Base-by-base conservation (phyloP, 2,888 invertebrate genomes). In the Itoplectis maculator region DNA sequence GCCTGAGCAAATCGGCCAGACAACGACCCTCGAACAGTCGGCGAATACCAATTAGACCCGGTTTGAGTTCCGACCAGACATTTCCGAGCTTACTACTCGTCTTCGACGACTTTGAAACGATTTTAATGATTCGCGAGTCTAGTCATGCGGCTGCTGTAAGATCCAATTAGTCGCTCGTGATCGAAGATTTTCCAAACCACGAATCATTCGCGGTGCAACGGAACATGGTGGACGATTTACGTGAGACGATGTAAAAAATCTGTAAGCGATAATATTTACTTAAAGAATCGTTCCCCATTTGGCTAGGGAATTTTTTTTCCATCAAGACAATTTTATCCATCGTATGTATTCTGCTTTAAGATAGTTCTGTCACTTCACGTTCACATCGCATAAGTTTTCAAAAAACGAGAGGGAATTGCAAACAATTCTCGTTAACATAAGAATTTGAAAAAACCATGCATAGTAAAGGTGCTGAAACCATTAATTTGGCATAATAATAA, bases 21-120 rank as follows among this genome's bases (percentile, higher is more conserved):
- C 68, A 29, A 61, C 23, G 49, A 40, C 47, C 66, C 51, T 61
- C 42, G 49, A 49, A 68, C 61, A 23, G 40, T 69, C 63, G n/a
- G 9, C 47, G 63, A 63, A 75, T 69, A 63, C 63, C 69, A 65
- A 80, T 75, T 80, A 56, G 40, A 49, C 20, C 37, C 37, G 37
- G 20, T 29, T 65, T 61, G 13, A 72, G 15, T 51, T 63, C 40
- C 51, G 51, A 7, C 49, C 9, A 47, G 74, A 74, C 23, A 51
- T 59, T 35, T 51, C 56, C 11, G 29, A 11, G 11, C 51, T 45
- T 29, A 13, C 5, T 7, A 18, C 35, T 61, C 18, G 15, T n/a
- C 61, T 37, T 54, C 23, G 49, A 63, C 49, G 51, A 15, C 40
- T 70, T 56, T 42, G 20, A 40, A 56, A 40, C 20, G 29, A 20